These are phyloP conservation scores for Oxyura jamaicensis DNA, from an alignment of 2,113 vertebrate genomes.

Conservation along the genomic window DNA sequence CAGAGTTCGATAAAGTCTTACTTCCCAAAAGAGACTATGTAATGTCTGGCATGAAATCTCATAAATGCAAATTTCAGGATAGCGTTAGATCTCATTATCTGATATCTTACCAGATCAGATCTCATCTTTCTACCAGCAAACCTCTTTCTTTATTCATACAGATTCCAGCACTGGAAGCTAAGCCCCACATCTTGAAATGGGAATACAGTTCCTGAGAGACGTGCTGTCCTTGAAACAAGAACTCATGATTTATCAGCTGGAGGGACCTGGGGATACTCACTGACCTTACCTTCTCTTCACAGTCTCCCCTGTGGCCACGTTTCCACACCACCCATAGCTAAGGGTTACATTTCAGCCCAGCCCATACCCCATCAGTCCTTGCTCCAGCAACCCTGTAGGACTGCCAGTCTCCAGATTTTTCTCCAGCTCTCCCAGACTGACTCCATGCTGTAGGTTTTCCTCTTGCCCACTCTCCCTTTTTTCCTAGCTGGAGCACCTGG, in stretches of 20 bases:
- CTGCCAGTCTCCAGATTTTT: fast-evolving
- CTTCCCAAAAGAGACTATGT: not conserved
- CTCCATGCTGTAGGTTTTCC: not conserved
- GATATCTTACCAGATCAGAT: not conserved
- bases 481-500: not conserved
- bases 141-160: not conserved
- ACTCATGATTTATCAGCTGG: not conserved
- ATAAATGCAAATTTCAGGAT: conserved; percentile 1
- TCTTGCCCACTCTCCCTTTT: not conserved
- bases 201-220: not conserved
- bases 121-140: not conserved
- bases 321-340: not conserved
- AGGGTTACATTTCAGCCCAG: not conserved
- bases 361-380: not conserved
- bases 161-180: not conserved
- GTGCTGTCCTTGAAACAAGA: not conserved
- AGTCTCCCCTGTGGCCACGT: not conserved
- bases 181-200: not conserved
- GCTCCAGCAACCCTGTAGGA: not conserved
- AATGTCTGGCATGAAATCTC: not conserved
- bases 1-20: not conserved
- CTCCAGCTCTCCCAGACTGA: not conserved
- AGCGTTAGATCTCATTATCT: conserved; percentile 38
- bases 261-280: not conserved
- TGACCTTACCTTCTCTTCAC: not conserved